These are phyloP conservation scores for Varanus salvator DNA, from an alignment of 2,113 vertebrate species.

Conservation along the genomic window DNA sequence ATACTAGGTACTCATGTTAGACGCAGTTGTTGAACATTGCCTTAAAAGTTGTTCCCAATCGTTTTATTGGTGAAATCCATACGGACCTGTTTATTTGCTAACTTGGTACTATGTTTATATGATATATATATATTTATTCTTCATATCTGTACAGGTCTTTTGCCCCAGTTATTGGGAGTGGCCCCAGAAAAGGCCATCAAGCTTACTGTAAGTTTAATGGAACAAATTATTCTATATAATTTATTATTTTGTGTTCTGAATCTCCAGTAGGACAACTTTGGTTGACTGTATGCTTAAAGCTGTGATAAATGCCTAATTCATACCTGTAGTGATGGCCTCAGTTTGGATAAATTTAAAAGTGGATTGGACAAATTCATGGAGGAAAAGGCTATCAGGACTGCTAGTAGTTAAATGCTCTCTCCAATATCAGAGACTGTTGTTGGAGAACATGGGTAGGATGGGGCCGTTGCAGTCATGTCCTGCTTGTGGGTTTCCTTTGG, in stretches of 20 bases:
- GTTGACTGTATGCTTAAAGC: conserved; percentile 6
- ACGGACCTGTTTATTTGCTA: conserved; percentile 67
- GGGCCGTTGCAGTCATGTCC: no score
- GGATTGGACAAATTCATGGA: no score
- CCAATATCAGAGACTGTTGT: no score
- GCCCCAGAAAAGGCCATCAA: conserved; percentile 95
- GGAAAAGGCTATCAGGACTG: no score
- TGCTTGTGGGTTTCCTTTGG: no score
- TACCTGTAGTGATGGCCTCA: neutral
- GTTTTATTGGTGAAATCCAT: conserved; percentile 62
- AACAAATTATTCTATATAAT: conserved; percentile 31
- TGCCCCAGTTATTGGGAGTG: conserved; percentile 96
- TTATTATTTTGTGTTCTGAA: conserved; percentile 14
- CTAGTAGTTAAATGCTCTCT: no score
- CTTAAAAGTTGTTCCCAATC: conserved; percentile 59
- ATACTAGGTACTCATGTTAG: conserved; percentile 83
- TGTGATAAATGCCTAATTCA: neutral
- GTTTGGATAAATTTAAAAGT: no score
- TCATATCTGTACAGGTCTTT: conserved; percentile 84
- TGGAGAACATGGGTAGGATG: no score
- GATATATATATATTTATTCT: conserved; percentile 59
- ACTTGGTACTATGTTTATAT: conserved; percentile 67
- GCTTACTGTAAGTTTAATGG: conserved; percentile 88
- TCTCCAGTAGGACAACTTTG: neutral
- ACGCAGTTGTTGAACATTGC: conserved; percentile 75